phyloP scores from a whole-genome alignment of 1,140 invertebrate species.

The Drosophila virilis region DNA sequence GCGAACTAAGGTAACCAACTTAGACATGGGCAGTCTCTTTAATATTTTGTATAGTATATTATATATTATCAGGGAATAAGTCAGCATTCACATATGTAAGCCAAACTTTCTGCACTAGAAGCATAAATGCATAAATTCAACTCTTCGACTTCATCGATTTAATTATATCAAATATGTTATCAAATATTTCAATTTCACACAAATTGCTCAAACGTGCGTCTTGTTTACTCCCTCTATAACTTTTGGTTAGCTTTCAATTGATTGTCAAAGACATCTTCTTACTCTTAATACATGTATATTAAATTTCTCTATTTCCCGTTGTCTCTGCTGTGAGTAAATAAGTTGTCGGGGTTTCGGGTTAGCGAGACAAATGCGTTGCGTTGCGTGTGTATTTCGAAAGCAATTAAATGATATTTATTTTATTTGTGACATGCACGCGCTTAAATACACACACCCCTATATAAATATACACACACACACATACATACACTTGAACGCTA shows the following conservation, averaged over 20 bases:
- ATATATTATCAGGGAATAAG: no score
- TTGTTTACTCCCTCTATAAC: background rate
- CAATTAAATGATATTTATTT: slow-evolving; percentile 73
- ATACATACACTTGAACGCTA: slow-evolving; percentile 27
- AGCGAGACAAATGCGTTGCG: slow-evolving; percentile 42
- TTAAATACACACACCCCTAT: slow-evolving; percentile 25
- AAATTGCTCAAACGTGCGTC: no score
- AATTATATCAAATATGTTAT: no score
- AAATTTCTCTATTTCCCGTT: background rate
- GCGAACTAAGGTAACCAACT: no score
- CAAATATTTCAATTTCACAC: no score
- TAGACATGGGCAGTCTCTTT: no score
- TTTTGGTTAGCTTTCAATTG: slow-evolving; percentile 5
- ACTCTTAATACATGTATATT: no score
- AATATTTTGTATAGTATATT: no score
- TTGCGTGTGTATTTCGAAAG: slow-evolving; percentile 54
- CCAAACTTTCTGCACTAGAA: no score
- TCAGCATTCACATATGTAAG: no score
- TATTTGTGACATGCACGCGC: slow-evolving; percentile 53
- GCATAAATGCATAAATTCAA: no score
- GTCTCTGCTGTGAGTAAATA: slow-evolving; percentile 18
- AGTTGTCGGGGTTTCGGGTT: slow-evolving; percentile 48
- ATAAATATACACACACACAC: slow-evolving; percentile 5
- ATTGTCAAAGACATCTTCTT: background rate
- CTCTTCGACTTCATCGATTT: no score